Conservation (phyloP, 2,888 invertebrate species). For the Drymonia ruficornis region DNA sequence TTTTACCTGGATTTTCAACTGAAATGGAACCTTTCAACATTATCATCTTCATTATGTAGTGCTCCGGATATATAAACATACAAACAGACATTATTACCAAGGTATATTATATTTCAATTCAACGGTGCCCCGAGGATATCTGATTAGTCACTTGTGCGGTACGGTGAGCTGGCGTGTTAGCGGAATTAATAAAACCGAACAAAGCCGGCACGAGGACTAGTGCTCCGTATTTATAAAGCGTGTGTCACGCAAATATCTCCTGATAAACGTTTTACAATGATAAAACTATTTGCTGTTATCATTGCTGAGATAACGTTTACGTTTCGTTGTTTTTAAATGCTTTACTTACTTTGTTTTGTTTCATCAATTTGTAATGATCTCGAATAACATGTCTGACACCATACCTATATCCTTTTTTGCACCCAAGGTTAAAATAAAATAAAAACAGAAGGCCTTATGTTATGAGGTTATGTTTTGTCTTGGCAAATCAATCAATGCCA, state of each 20-base stretch:
- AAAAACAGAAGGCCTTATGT: no score
- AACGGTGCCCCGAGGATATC: not conserved
- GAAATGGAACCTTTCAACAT: not conserved
- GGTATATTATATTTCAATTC: not conserved
- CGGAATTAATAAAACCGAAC: constrained; percentile 13
- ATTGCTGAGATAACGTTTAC: not conserved
- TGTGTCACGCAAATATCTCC: constrained; percentile 26
- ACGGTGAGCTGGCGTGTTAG: constrained; percentile 5
- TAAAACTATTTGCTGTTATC: constrained; percentile 18
- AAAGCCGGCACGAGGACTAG: constrained; percentile 10
- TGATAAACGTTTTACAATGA: constrained; percentile 34
- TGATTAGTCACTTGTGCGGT: constrained; percentile 4
- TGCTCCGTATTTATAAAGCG: constrained; percentile 15
- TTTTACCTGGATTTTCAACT: not conserved
- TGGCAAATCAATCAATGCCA: no score
- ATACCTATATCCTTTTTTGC: no score
- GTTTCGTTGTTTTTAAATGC: constrained; percentile 1
- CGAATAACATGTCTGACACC: no score
- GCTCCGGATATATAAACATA: no score
- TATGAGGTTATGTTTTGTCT: no score
- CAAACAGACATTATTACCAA: not conserved
- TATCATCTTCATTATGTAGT: not conserved
- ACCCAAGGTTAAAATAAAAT: no score
- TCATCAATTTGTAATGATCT: no score
- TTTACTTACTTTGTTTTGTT: constrained; percentile 13